Evolutionary conservation across 2,888 invertebrate species (phyloP), one percentile per base, ranked within the genome.

Genomic region (Frankliniella fusca): DNA sequence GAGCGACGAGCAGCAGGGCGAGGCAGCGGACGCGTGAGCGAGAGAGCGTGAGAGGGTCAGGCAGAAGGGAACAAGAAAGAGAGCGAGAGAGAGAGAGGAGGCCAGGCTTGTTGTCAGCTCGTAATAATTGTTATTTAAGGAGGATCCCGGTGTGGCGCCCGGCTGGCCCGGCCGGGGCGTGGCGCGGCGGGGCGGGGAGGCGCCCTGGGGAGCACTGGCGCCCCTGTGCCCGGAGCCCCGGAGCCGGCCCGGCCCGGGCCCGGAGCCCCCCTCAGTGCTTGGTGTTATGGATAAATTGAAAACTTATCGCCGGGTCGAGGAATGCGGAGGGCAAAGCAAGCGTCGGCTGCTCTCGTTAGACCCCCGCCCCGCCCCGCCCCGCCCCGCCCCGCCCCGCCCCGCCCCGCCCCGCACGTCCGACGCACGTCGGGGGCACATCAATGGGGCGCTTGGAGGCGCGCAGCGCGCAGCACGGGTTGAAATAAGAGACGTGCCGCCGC

Each of bases 51-150:
- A 65, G 65, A 65, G 65, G 23, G 65, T 10, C 9, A 65, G n/a
- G 23, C n/a, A 65, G n/a, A 65, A 50, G 50, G 50, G 50, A 50
- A 15, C 20, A 23, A 23, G 65, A n/a, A n/a, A 65, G 70, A 20
- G 70, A 27, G 70, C 27, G 23, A 3, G 27, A 76, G 23, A 5
- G 70, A 27, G 70, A n/a, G 70, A 76, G 70, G 23, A 12, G 20
- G 70, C 23, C 9, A n/a, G 70, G 23, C 70, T 76, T 76, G 70
- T 76, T 76, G 70, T 76, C 70, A 76, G 70, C 70, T 76, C 70
- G 70, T 76, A 76, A 76, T 76, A 76, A 76, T 76, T 76, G 70
- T 76, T 76, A 76, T 76, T 76, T 76, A 76, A 76, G 70, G 70
- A 76, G 70, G 70, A 76, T 76, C 70, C 70, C 70, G 70, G 70